A percentile compares a stretch with the other conserved stretches of the same genome.
These are phyloP conservation scores for Acestrorhynchus altus DNA, from an alignment of 2,797 vertebrate genomes.

Conservation along the genomic window DNA sequence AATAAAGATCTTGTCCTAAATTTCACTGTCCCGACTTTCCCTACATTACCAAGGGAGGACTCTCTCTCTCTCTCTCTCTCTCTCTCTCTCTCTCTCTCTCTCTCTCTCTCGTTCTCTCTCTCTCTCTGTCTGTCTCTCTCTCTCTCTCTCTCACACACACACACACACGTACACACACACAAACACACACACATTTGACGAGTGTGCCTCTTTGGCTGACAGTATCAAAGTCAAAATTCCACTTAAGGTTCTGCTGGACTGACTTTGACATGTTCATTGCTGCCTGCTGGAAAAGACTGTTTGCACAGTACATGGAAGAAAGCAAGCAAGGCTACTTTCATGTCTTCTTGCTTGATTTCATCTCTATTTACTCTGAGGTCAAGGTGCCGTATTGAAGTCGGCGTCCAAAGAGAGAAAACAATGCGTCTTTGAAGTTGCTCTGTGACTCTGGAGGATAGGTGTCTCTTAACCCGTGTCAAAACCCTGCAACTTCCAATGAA, in stretches of 20 bases:
- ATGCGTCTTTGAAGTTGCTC: conserved; percentile 21
- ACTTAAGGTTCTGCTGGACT: conserved; percentile 5
- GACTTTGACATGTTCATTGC: background rate
- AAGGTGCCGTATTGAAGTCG: conserved; percentile 7
- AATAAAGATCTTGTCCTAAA: conserved; percentile 61
- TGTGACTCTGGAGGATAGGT: background rate
- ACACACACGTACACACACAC: no score
- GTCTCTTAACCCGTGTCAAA: conserved; percentile 15
- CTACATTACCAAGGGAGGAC: conserved; percentile 28
- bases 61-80: no score
- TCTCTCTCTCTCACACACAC: no score
- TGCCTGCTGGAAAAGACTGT: background rate
- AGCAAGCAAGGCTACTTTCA: background rate
- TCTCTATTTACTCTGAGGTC: conserved; percentile 18
- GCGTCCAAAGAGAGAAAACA: conserved; percentile 15
- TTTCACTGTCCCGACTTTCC: conserved; percentile 44
- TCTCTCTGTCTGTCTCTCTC: no score
- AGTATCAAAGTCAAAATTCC: background rate
- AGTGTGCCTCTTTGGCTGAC: background rate
- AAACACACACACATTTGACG: background rate
- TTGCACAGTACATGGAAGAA: background rate
- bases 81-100: no score
- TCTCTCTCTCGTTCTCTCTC: no score
- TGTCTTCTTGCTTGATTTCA: background rate
- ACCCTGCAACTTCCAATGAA: background rate